A percentile compares a stretch with the other conserved stretches of the same genome.
Conservation (phyloP, 30 jellyfish, hydroid and myxozoan genomes). For the Cassiopea andromeda region DNA sequence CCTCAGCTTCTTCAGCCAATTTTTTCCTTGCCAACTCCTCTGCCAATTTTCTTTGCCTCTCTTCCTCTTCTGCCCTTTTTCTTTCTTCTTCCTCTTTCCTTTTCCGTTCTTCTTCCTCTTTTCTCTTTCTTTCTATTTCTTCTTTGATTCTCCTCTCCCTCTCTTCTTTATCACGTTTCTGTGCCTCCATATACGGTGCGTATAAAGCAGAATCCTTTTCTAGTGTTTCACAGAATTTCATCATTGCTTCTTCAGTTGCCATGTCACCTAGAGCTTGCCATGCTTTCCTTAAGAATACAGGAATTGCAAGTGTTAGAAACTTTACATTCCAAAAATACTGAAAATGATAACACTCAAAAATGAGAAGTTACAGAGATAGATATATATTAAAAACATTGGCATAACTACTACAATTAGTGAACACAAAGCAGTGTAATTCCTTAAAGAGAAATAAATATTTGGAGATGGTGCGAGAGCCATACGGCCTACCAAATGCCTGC, state of each 20-base stretch:
- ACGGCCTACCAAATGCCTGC: no score
- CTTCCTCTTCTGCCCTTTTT: slow-evolving; percentile 87
- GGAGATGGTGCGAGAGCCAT: no score
- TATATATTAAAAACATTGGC: no score
- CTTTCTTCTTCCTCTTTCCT: slow-evolving; percentile 88
- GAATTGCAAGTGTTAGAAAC: neutral
- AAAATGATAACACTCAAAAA: no score
- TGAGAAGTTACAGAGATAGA: no score
- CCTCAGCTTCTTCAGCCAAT: slow-evolving; percentile 85
- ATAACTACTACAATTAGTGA: no score
- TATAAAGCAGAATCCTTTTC: slow-evolving; percentile 68
- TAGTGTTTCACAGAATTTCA: slow-evolving; percentile 71
- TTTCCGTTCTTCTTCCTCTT: slow-evolving; percentile 81
- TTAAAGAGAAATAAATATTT: no score
- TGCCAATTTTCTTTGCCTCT: slow-evolving; percentile 72
- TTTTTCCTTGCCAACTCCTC: slow-evolving; percentile 78
- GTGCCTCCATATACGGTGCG: slow-evolving; percentile 81
- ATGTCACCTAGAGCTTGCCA: slow-evolving; percentile 90
- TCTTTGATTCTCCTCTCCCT: slow-evolving; percentile 69
- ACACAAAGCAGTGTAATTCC: no score
- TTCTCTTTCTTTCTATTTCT: slow-evolving; percentile 78
- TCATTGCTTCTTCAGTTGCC: slow-evolving; percentile 77
- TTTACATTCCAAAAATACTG: no score
- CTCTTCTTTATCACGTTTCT: slow-evolving; percentile 82
- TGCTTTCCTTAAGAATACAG: slow-evolving; percentile 76